Conservation (phyloP, 2,797 vertebrate genomes). For the Falco biarmicus region DNA sequence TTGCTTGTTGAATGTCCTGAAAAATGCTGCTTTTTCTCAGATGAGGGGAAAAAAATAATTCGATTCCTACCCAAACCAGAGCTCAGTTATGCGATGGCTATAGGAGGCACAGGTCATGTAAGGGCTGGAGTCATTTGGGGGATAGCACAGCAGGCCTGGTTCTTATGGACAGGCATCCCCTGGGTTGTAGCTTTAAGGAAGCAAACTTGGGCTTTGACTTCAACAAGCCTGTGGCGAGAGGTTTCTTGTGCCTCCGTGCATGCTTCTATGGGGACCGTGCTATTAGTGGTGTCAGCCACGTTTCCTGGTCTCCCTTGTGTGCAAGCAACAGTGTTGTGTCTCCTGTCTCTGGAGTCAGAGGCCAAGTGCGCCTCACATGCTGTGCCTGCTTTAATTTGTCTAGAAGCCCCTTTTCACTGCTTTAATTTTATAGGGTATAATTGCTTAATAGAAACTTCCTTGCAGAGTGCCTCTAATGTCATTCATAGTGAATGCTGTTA, state of each 20-base stretch:
- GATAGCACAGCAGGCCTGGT: not conserved
- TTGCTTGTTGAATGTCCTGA: not conserved
- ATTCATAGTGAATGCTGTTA: not conserved
- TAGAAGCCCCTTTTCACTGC: not conserved
- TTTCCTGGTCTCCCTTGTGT: not conserved
- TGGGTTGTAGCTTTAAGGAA: not conserved
- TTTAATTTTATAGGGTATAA: not conserved
- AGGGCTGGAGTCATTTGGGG: not conserved
- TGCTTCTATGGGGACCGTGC: not conserved
- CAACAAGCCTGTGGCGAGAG: not conserved
- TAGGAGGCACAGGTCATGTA: accelerated
- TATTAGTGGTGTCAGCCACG: not conserved
- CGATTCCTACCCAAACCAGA: not conserved
- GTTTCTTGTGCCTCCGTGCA: not conserved
- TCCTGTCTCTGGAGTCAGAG: not conserved
- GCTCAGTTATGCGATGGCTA: not conserved
- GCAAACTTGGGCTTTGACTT: not conserved
- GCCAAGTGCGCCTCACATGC: not conserved
- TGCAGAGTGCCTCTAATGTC: not conserved
- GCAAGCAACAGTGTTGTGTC: accelerated
- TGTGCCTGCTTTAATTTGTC: not conserved
- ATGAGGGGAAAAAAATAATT: not conserved
- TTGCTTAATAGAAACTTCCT: not conserved
- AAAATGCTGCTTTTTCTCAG: not conserved
- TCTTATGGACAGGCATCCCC: not conserved